Evolutionary conservation across 2,113 vertebrate genomes (phyloP).

Genomic region (Platysteira castanea): DNA sequence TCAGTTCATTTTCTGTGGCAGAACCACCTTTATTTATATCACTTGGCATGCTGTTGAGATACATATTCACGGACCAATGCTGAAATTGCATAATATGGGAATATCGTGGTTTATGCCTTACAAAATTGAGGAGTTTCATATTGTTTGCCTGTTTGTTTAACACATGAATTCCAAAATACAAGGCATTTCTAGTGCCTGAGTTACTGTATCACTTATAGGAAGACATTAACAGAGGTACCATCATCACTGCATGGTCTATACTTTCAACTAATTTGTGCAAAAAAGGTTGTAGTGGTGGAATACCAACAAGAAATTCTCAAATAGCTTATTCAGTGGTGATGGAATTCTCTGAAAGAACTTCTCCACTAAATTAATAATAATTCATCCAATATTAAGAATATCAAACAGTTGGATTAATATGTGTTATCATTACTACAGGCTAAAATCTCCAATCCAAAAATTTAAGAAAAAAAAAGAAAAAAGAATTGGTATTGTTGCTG

Average conservation of each 20-base stretch:
- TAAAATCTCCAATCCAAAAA: neutral
- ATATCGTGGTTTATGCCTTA: neutral
- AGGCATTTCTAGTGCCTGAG: neutral
- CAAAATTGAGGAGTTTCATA: neutral
- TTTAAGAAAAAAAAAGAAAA: too few species aligned
- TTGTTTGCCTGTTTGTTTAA: neutral
- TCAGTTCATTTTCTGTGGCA: neutral
- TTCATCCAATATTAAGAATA: neutral
- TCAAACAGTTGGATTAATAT: neutral
- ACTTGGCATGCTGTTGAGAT: neutral
- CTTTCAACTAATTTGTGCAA: neutral
- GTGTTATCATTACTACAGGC: neutral
- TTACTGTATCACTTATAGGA: neutral
- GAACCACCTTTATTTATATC: neutral
- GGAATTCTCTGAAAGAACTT: neutral
- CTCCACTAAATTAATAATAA: neutral
- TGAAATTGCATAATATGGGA: neutral
- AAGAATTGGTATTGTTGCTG: neutral
- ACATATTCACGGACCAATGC: neutral
- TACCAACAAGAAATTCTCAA: neutral
- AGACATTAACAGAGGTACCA: neutral
- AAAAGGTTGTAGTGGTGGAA: neutral
- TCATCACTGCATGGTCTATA: neutral
- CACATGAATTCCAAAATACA: neutral
- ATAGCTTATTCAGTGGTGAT: neutral